phyloP scores from a whole-genome alignment of 2,113 vertebrate species.

The Phasianus colchicus region DNA sequence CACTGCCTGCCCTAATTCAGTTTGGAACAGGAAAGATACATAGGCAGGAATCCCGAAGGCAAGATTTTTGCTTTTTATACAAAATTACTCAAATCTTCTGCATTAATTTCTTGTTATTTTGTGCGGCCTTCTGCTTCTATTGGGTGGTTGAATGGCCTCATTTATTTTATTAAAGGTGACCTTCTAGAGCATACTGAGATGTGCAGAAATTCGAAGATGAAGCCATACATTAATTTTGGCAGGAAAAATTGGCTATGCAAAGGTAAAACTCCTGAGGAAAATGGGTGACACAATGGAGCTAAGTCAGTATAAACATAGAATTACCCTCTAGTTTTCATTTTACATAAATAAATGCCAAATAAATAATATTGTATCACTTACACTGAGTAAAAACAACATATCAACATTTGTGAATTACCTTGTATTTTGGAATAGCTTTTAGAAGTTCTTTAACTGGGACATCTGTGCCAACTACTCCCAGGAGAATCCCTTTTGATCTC shows the following conservation, averaged over 20 bases:
- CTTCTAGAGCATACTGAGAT: background rate
- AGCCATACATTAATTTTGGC: background rate
- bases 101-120: background rate
- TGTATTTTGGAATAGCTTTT: slow-evolving; percentile 97
- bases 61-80: background rate
- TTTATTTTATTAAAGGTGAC: background rate
- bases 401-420: slow-evolving; percentile 81
- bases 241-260: background rate
- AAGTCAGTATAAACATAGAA: background rate
- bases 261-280: background rate
- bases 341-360: background rate
- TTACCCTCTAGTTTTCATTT: background rate
- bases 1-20: background rate
- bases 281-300: background rate
- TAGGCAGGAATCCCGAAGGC: background rate
- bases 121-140: background rate
- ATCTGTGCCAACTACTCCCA: slow-evolving; percentile 97
- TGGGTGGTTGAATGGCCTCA: background rate
- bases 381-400: background rate
- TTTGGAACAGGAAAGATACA: background rate
- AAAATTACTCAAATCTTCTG: background rate
- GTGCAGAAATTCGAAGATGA: background rate
- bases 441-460: slow-evolving; percentile 97
- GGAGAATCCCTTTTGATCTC: slow-evolving; percentile 94
- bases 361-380: background rate